Percentiles rank a stretch among this genome's conserved stretches.
phyloP scores from a whole-genome alignment of 2,797 vertebrate species.

The Sarcoramphus papa region DNA sequence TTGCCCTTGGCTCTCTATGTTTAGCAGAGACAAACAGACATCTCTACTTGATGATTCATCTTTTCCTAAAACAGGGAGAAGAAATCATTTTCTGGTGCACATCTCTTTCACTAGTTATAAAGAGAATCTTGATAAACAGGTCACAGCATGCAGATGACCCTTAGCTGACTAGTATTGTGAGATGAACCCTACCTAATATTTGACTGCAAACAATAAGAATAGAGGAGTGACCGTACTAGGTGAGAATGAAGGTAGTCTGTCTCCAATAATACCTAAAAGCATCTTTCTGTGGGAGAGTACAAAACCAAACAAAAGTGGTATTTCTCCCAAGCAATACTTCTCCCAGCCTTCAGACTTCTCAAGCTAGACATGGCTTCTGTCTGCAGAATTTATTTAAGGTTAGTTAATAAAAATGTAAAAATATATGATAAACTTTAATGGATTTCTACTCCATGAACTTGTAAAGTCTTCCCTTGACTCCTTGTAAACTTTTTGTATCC shows the following conservation, averaged over 20 bases:
- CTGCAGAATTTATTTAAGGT: not conserved
- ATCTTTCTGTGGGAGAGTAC: not conserved
- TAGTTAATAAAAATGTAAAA: not conserved
- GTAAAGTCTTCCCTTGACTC: not conserved
- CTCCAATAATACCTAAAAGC: not conserved
- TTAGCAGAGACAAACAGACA: not conserved
- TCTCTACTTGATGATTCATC: not conserved
- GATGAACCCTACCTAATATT: not conserved
- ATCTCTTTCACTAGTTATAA: not conserved
- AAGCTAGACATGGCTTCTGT: not conserved
- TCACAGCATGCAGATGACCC: not conserved
- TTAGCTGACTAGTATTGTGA: not conserved
- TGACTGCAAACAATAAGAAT: not conserved
- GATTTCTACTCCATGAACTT: not conserved
- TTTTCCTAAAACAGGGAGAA: not conserved
- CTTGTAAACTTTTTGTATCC: not conserved
- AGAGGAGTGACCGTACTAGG: not conserved
- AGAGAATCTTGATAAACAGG: not conserved
- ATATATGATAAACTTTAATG: not conserved
- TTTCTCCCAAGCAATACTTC: not conserved
- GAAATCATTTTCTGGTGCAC: not conserved
- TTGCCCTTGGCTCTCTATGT: not conserved
- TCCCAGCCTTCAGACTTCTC: not conserved
- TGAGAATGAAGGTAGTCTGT: not conserved
- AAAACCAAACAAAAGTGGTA: not conserved